Base-by-base conservation (phyloP, 2,113 vertebrate genomes). In the Chloroceryle aenea region DNA sequence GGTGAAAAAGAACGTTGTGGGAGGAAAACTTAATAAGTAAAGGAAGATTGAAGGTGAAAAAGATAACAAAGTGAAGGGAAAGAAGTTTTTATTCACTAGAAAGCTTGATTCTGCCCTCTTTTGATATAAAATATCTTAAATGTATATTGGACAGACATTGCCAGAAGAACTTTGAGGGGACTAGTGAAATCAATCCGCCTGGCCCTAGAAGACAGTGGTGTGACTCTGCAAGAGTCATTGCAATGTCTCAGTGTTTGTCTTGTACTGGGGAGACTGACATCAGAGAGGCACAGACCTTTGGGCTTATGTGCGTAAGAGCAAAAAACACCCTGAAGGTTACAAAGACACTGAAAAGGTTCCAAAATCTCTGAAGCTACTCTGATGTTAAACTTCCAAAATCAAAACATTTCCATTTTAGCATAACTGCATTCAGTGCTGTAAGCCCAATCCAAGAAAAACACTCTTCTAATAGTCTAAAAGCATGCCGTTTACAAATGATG, bases 301-400 rank as follows among this genome's bases (percentile, higher is more conserved):
- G 27, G 10, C 11, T 53, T 80, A 34, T 10, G 13, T 66, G 48
- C 50, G 32, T 62, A 62, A 48, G 22, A 73, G 64, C 9, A 29
- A 62, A 66, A 78, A 36, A 0, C 0, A 45, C 0, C 0, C 9
- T 21, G 32, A 66, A 45, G 50, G 26, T 79, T 87, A 58, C 2
- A 2, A 32, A 79, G 53, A 34, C 23, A 69, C 7, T 13, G 10
- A 12, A 66, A 53, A 50, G 36, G 9, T n/a, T 76, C 36, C 55
- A 77, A 93, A 93, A 77, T 77, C 76, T 69, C 64, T 59, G 15
- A 30, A 63, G 32, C 34, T 85, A 62, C 50, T 22, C n/a, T 43
- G 30, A 59, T 83, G 83, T 32, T 90, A 74, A 67, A 58, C 59
- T 84, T 87, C 43, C 79, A 91, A 80, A 94, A 81, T 63, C 50